Base-by-base conservation (phyloP, 2,797 vertebrate genomes). In the Danio albolineatus region DNA sequence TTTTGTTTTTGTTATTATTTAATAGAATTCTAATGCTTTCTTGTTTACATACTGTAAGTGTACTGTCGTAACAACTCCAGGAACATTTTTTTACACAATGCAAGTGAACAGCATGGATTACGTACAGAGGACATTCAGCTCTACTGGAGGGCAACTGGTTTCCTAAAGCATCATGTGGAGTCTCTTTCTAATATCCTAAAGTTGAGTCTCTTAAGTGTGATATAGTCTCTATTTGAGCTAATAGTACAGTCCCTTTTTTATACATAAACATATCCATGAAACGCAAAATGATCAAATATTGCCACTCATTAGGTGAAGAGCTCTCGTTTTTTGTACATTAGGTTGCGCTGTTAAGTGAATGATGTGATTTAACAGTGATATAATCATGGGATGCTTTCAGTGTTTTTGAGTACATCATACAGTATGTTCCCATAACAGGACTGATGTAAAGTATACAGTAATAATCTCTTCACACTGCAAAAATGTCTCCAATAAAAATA, bases 81-180 rank as follows among this genome's bases (percentile, higher is more conserved):
- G 92, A 93, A 95, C 93, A 91, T 91, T 93, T n/a, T n/a, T 93
- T 92, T 92, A 93, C 91, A 93, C 88, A 92, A 94, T 92, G 91
- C 91, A 91, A 90, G 89, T 91, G 90, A 90, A 92, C 90, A 92
- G 92, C 92, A 93, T 92, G 92, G 90, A 85, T 82, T 91, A 90
- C 90, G 88, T 93, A 93, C 89, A 91, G 86, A 87, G 89, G 90
- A 93, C 91, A 91, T 92, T 93, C 90, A 89, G 76, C 85, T 84
- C 87, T 81, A 83, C 74, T 6, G 62, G 83, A 60, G 83, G 79
- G 83, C 76, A 76, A 76, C 56, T 83, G 19, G 14, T 49, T 64
- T 64, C 56, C 36, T 84, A 83, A 70, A 81, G 59, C 79, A 56
- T 51, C 10, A 44, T 46, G 38, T 72, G 17, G 10, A 36, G 43